Conservation (phyloP, 2,797 vertebrate species). For the Schizopygopsis malacanthus region DNA sequence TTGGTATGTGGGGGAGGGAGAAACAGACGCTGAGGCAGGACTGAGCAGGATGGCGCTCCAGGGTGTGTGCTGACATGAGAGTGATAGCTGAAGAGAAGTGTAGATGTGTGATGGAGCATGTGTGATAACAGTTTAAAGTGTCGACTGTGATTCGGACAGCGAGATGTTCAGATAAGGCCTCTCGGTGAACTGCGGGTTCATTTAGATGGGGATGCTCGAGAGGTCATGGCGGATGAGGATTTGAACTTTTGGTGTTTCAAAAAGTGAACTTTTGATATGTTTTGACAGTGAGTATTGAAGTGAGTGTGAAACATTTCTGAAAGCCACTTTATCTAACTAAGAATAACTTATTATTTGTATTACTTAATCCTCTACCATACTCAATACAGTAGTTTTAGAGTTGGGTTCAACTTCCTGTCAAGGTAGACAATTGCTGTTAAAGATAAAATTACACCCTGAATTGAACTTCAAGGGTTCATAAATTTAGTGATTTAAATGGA, state of each 20-base stretch:
- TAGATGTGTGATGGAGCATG: slow-evolving; percentile 44
- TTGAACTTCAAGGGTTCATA: slow-evolving; percentile 26
- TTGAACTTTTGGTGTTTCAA: neutral
- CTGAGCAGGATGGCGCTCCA: slow-evolving; percentile 53
- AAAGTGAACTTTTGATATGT: neutral
- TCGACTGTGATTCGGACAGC: slow-evolving; percentile 22
- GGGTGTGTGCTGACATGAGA: slow-evolving; percentile 50
- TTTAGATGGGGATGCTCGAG: neutral
- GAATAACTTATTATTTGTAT: neutral
- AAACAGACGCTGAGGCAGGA: slow-evolving; percentile 52
- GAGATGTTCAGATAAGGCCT: neutral
- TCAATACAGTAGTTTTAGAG: neutral
- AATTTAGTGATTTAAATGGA: slow-evolving; percentile 33
- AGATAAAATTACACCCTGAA: slow-evolving; percentile 11
- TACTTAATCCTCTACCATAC: neutral
- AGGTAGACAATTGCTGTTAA: neutral
- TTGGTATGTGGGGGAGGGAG: slow-evolving; percentile 40
- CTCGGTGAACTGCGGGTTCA: neutral
- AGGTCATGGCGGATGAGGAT: neutral
- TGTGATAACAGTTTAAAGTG: slow-evolving; percentile 51
- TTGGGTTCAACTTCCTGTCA: neutral
- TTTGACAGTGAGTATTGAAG: neutral
- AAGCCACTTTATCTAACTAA: neutral
- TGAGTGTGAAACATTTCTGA: neutral
- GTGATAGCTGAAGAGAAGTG: slow-evolving; percentile 49